These are phyloP conservation scores for Amniataba percoides DNA, from an alignment of 2,797 vertebrate genomes.

Conservation along the genomic window DNA sequence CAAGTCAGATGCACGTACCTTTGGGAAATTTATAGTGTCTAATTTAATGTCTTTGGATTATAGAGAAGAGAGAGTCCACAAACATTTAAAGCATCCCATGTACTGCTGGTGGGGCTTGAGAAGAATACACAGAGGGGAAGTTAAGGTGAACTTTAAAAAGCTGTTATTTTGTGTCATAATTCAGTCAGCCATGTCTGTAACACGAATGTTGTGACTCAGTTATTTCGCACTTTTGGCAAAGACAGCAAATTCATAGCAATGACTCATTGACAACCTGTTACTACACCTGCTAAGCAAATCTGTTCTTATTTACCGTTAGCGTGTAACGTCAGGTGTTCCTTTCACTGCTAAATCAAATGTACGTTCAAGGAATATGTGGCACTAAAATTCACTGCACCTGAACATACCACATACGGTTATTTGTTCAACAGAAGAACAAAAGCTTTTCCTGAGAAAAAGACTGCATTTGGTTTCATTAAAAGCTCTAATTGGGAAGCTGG, in stretches of 20 bases:
- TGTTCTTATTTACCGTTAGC: conserved; percentile 58
- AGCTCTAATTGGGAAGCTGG: conserved; percentile 10
- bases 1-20: background rate
- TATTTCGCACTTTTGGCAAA: conserved; percentile 52
- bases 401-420: background rate
- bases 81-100: background rate
- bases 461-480: conserved; percentile 25
- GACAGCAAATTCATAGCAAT: conserved; percentile 55
- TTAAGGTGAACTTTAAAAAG: conserved; percentile 7
- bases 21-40: background rate
- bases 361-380: conserved; percentile 12
- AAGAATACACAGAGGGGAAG: background rate
- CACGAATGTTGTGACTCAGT: conserved; percentile 53
- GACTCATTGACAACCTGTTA: conserved; percentile 74
- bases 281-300: conserved; percentile 73
- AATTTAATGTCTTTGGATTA: background rate
- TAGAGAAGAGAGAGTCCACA: background rate
- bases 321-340: conserved; percentile 27
- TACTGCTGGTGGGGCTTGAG: background rate
- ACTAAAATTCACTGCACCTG: conserved; percentile 1
- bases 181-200: conserved; percentile 34
- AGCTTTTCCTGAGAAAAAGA: background rate
- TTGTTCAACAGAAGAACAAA: conserved; percentile 19
- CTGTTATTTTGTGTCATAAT: conserved; percentile 25
- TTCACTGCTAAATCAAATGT: conserved; percentile 11